Base-by-base conservation (phyloP, 2,113 vertebrate species). In the Salminus brasiliensis region DNA sequence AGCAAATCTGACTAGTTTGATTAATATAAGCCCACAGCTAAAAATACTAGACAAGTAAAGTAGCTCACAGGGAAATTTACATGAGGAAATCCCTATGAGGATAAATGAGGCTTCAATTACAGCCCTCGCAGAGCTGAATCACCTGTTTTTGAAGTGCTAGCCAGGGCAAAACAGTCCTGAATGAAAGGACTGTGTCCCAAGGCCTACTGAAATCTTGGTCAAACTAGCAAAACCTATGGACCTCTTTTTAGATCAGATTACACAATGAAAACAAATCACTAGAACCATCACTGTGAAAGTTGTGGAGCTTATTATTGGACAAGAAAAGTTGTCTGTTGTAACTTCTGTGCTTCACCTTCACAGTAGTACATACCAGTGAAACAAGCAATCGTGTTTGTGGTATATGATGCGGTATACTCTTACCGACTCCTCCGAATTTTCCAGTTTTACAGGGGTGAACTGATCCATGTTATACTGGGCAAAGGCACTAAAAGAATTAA, bases 391-490 rank as follows among this genome's bases (percentile, higher is more conserved):
- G 21, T 66, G 23, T 47, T 25, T 47, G 43, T 53, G 0, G n/a
- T 5, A 34, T 21, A 34, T 18, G 29, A 62, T n/a, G 25, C 12
- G n/a, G n/a, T n/a, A n/a, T 13, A 49, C 15, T 49, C 90, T 70
- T 96, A 98, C 97, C 93, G 95, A 95, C 85, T 99, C 97, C n/a
- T 99, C 97, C 1, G 95, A 95, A 89, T 96, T 95, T 74, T 98
- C 96, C 81, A 98, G 88, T 93, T 98, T 98, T 85, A 96, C 96
- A 85, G 97, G 97, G 82, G 97, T 98, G 91, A 99, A 99, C 89
- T 99, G 97, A 93, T 99, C 97, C 97, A 99, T 93, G 89, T 99
- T 99, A 92, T 99, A 99, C 88, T 99, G 97, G 91, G 97, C 97
- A 95, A 99, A 99, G 60, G 97, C 97, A 91, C 97, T 99, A 80